Base-by-base conservation (phyloP, 2,888 invertebrate species). In the Netelia inedita region DNA sequence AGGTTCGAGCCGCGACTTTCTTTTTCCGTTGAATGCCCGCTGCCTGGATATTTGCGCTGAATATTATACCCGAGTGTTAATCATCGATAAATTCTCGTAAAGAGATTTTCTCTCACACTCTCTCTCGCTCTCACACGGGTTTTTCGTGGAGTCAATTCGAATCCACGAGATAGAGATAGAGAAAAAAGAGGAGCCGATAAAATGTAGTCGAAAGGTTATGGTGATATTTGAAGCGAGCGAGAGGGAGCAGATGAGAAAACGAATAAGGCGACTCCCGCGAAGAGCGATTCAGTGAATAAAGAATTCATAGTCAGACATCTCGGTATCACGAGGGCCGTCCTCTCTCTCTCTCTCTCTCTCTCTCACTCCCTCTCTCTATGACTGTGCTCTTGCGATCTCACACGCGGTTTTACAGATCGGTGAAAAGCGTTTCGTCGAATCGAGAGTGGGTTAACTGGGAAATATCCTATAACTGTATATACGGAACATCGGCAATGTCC, bases 241-340 rank as follows among this genome's bases (percentile, higher is more conserved):
- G 28, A 35, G 11, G 14, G 5, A 59, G 14, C 11, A 23, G 61
- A 61, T 61, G 23, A 23, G 14, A 23, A 57, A 53, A 63, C 43
- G 16, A 76, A 76, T 68, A 76, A 53, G 28, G 16, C 69, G 61
- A 41, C 43, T 61, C 53, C n/a, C 23, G 43, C 35, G 35, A 41
- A 57, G 55, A 75, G 19, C 53, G 50, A 68, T 55, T 53, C 63
- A 35, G 46, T 76, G 16, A 28, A 82, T 71, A 72, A 71, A 76
- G 16, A 71, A 75, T 76, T 75, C 71, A 82, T 75, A 28, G 69
- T 82, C 75, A 71, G 63, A 75, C 74, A 59, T 82, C 46, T 43
- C 50, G 35, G 69, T n/a, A 41, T 28, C 50, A 16, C 61, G 61
- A 79, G n/a, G 14, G n/a, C 14, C n/a, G 16, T 53, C 57, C 10